A percentile compares a stretch with the other conserved stretches of the same genome.
These are phyloP conservation scores for Mallotus villosus DNA, from an alignment of 2,797 vertebrate genomes.

Conservation along the genomic window DNA sequence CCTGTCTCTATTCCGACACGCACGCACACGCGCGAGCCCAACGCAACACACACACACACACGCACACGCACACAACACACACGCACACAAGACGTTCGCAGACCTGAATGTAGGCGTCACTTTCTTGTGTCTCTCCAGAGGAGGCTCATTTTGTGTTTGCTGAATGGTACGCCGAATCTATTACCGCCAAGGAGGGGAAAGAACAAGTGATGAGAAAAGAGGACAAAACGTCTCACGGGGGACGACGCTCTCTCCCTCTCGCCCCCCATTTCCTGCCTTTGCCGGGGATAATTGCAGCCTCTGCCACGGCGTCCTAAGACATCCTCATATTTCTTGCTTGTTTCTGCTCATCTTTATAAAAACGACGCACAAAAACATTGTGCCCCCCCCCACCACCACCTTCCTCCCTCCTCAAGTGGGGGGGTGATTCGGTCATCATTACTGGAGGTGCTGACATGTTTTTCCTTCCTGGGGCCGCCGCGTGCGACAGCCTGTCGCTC, in stretches of 20 bases:
- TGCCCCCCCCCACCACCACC: neutral
- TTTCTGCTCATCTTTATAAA: slow-evolving; percentile 23
- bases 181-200: slow-evolving; percentile 50
- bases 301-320: slow-evolving; percentile 23
- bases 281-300: neutral
- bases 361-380: slow-evolving; percentile 10
- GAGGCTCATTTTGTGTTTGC: slow-evolving; percentile 59
- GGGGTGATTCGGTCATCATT: slow-evolving; percentile 66
- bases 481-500: slow-evolving; percentile 43
- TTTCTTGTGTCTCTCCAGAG: slow-evolving; percentile 53
- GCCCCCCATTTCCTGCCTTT: neutral
- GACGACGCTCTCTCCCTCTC: neutral
- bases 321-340: slow-evolving; percentile 26
- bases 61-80: too few species aligned
- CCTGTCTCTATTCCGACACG: slow-evolving; percentile 25
- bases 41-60: too few species aligned
- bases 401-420: slow-evolving; percentile 23
- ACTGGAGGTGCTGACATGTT: slow-evolving; percentile 68
- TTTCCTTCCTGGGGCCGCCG: slow-evolving; percentile 62
- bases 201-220: slow-evolving; percentile 47
- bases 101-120: slow-evolving; percentile 62
- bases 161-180: slow-evolving; percentile 60
- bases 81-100: slow-evolving; percentile 33
- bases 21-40: slow-evolving; percentile 2
- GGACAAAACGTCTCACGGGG: slow-evolving; percentile 51